Evolutionary conservation across 2,888 invertebrate genomes (phyloP).

Genomic region (Macrosoma leucophasiata): DNA sequence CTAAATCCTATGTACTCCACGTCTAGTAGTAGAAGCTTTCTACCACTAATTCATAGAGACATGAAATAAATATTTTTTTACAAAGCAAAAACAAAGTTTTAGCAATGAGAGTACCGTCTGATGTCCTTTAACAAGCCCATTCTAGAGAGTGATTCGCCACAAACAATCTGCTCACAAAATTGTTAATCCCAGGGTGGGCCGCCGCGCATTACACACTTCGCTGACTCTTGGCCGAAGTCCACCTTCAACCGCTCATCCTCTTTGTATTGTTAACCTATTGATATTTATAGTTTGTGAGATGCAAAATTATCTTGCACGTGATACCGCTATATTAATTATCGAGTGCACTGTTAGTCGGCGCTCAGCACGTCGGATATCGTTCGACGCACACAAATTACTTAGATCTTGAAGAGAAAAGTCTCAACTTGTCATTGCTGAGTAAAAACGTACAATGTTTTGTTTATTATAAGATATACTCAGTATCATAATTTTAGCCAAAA

Average conservation of each 20-base stretch:
- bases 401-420: conserved; percentile 36
- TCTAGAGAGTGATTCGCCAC: conserved; percentile 32
- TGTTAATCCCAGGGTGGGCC: conserved; percentile 43
- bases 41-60: too few species aligned
- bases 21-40: too few species aligned
- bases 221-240: conserved; percentile 55
- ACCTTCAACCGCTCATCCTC: conserved; percentile 42
- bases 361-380: too few species aligned
- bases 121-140: conserved; percentile 19
- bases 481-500: too few species aligned
- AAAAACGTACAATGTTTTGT: too few species aligned
- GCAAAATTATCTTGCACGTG: conserved; percentile 30
- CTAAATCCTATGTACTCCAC: too few species aligned
- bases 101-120: too few species aligned
- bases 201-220: conserved; percentile 44
- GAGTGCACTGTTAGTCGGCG: conserved; percentile 32
- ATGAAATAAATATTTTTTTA: too few species aligned
- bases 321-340: conserved; percentile 38
- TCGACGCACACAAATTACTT: conserved; percentile 36
- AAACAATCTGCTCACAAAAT: conserved; percentile 50
- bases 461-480: too few species aligned
- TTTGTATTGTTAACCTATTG: conserved; percentile 53
- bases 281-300: conserved; percentile 49
- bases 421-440: too few species aligned
- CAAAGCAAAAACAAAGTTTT: too few species aligned